A percentile compares a stretch with the other conserved stretches of the same genome.
phyloP scores from a whole-genome alignment of 2,888 invertebrate species.

The Amorpha juglandis region DNA sequence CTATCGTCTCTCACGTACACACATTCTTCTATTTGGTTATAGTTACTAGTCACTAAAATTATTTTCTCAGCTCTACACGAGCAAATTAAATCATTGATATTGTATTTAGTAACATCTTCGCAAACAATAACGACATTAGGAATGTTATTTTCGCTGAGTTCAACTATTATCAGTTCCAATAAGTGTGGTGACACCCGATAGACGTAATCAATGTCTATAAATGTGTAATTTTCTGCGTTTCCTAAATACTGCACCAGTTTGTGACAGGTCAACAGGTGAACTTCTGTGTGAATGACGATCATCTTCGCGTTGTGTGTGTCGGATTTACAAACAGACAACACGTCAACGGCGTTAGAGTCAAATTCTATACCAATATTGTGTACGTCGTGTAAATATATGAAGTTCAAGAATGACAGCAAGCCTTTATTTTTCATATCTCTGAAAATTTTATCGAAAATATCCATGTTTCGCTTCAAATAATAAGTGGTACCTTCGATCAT shows the following conservation, averaged over 20 bases:
- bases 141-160: slow-evolving; percentile 11
- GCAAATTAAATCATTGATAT: slow-evolving; percentile 11
- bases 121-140: slow-evolving; percentile 15
- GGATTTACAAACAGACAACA: slow-evolving; percentile 8
- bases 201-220: slow-evolving; percentile 25
- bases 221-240: slow-evolving; percentile 10
- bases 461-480: slow-evolving; percentile 4
- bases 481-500: background rate
- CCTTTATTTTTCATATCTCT: slow-evolving; percentile 14
- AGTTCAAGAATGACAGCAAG: slow-evolving; percentile 4
- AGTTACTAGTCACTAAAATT: slow-evolving; percentile 21
- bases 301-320: background rate
- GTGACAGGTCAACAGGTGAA: background rate
- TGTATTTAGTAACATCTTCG: slow-evolving; percentile 20
- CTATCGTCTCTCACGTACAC: slow-evolving; percentile 2
- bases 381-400: slow-evolving; percentile 1
- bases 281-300: slow-evolving; percentile 8
- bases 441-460: background rate
- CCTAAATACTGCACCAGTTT: slow-evolving; percentile 19
- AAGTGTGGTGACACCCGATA: slow-evolving; percentile 9
- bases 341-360: background rate
- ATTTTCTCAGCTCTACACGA: slow-evolving; percentile 10
- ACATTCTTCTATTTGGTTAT: background rate
- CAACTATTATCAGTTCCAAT: slow-evolving; percentile 13
- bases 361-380: slow-evolving; percentile 1